A percentile compares a stretch with the other conserved stretches of the same genome.
These are phyloP conservation scores for Varanus komodoensis DNA, from an alignment of 2,113 vertebrate genomes.

Conservation along the genomic window DNA sequence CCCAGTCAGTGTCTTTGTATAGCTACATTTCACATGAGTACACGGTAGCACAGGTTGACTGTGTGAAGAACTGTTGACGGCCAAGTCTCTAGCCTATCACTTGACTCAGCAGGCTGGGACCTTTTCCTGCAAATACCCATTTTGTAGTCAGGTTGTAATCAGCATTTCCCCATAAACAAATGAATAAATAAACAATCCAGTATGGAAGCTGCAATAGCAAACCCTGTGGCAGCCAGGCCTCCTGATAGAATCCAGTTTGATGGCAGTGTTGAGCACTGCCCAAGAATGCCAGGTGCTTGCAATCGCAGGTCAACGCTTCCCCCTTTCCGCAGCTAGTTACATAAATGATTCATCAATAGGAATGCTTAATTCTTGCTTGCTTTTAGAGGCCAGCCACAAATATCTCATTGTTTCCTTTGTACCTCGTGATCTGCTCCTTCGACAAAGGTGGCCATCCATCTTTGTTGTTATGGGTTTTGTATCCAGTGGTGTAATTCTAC, in stretches of 20 bases:
- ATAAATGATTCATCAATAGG: not conserved
- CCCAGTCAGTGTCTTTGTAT: not conserved
- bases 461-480: not conserved
- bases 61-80: not conserved
- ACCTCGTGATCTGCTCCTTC: not conserved
- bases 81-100: not conserved
- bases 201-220: not conserved
- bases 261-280: not conserved
- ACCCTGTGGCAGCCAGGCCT: not conserved
- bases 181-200: not conserved
- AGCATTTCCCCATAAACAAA: not conserved
- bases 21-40: not conserved
- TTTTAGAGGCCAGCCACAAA: slow-evolving; percentile 15
- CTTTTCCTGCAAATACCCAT: not conserved
- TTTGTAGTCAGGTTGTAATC: not conserved
- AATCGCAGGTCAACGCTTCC: not conserved
- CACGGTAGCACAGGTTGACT: not conserved
- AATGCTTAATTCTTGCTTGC: not conserved
- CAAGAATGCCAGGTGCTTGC: not conserved
- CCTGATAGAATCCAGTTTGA: not conserved
- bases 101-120: not conserved
- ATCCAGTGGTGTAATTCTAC: no score
- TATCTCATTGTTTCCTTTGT: not conserved
- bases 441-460: not conserved
- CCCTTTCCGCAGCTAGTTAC: not conserved